phyloP scores from a whole-genome alignment of 2,888 invertebrate genomes.

The Torymus tubicola region DNA sequence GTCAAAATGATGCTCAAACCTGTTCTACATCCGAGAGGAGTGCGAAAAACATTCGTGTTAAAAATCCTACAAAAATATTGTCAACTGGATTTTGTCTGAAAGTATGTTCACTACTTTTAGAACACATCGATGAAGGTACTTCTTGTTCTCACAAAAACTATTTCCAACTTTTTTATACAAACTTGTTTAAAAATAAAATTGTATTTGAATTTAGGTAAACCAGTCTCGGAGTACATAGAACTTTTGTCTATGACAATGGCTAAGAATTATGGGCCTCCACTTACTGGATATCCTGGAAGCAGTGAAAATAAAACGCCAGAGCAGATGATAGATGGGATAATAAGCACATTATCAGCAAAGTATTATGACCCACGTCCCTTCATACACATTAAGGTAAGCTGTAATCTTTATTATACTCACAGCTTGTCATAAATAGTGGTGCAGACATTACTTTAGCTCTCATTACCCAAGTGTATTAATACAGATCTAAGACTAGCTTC shows the following conservation, averaged over 20 bases:
- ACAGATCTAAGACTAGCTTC: no score
- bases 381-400: conserved; percentile 72
- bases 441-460: no score
- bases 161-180: conserved; percentile 23
- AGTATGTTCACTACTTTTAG: conserved; percentile 70
- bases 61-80: conserved; percentile 66
- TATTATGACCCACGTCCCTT: conserved; percentile 71
- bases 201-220: conserved; percentile 64
- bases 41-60: conserved; percentile 61
- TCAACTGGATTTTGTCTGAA: conserved; percentile 72
- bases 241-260: conserved; percentile 70
- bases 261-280: conserved; percentile 71
- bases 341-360: conserved; percentile 70
- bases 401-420: background rate
- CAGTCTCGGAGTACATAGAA: conserved; percentile 71
- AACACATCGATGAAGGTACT: conserved; percentile 71
- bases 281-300: conserved; percentile 72
- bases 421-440: no score
- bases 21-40: conserved; percentile 63
- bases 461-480: no score
- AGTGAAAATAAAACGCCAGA: conserved; percentile 70
- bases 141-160: background rate
- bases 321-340: conserved; percentile 73
- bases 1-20: conserved; percentile 62
- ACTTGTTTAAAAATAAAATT: conserved; percentile 29